Evolutionary conservation across 2,797 vertebrate genomes (phyloP), one percentile per base, ranked within the genome.

Genomic region (Sardinella longiceps): DNA sequence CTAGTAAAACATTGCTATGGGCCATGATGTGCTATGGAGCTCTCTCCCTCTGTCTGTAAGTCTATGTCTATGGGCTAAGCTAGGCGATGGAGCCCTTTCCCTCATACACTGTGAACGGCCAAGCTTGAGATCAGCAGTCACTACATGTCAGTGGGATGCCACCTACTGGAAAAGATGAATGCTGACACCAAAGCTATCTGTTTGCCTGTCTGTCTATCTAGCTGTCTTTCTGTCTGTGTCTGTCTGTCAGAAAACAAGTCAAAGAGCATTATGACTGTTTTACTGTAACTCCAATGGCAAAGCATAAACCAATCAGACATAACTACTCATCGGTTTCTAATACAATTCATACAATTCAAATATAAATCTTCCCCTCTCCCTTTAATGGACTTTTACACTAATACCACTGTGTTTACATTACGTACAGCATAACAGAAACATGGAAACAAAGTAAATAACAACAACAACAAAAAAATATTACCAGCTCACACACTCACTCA

Each of bases 131-230:
- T 10, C 46, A 48, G 46, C 63, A 18, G 39, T 43, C 20, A 25
- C 20, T 45, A 46, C 25, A 66, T 70, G 58, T 83, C 43, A 48
- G 18, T 50, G 82, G 48, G 15, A 66, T 45, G 82, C 25, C 82
- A 70, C 48, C 82, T 83, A 70, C 39, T 83, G 82, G 82, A 23
- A n/a, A 46, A 43, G 46, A 50, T 3, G 14, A 30, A 70, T 30
- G 6, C 63, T 37, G 30, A 60, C 82, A 74, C 2, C 39, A 0
- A 33, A 10, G 10, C 46, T 48, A 46, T 46, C 45, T 46, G 10
- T 46, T 9, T 46, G 6, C 6, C 10, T 46, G 6, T 46, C 45
- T 46, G 10, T 46, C 45, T 46, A 46, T 46, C 45, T 46, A 12
- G 10, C 46, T 48, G 12, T 48, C 46, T 48, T 1, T 12, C 11